phyloP scores from a whole-genome alignment of 2,113 vertebrate species.

The Aplodontia rufa region DNA sequence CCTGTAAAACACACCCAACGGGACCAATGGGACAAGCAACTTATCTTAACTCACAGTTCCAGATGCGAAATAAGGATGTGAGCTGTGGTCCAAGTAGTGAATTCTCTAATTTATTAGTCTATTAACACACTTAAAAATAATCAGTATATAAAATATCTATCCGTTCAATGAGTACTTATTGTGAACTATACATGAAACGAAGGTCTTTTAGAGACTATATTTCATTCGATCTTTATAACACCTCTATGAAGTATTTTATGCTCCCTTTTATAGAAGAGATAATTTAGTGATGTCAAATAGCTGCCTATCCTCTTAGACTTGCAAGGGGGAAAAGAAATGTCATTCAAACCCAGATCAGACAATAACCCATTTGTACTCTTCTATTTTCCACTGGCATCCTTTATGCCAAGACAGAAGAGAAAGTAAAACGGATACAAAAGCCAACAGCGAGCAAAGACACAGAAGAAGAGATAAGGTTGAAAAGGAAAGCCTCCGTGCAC shows the following conservation, averaged over 20 bases:
- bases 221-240: not conserved
- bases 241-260: not conserved
- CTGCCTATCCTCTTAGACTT: not conserved
- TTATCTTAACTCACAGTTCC: not conserved
- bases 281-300: not conserved
- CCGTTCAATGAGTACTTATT: not conserved
- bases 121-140: not conserved
- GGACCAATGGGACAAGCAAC: fast-evolving
- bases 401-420: not conserved
- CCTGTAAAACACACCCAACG: not conserved
- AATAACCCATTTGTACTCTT: not conserved
- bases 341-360: not conserved
- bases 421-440: not conserved
- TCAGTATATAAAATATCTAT: not conserved
- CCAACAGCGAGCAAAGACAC: not conserved
- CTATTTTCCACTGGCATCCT: not conserved
- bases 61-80: not conserved
- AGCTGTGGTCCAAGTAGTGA: not conserved
- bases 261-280: not conserved
- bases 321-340: not conserved
- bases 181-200: not conserved
- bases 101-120: not conserved
- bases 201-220: not conserved
- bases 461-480: not conserved
- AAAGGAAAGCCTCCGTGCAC: not conserved